Evolutionary conservation across 2,797 vertebrate species (phyloP), one percentile per base, ranked within the genome.

Genomic region (Loriculus beryllinus): DNA sequence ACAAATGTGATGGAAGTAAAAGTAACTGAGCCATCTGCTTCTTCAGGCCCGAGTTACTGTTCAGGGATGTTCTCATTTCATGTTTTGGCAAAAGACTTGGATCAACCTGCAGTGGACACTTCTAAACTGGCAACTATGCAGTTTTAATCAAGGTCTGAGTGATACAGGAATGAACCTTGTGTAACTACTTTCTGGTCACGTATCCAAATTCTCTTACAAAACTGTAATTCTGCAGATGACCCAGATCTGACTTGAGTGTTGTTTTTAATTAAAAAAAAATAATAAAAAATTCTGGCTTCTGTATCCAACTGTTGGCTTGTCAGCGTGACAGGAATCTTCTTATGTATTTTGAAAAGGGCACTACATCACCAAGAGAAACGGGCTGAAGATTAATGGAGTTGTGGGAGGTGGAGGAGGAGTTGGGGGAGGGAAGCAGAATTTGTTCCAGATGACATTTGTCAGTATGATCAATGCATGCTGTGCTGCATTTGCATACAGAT

Each of bases 391-490:
- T 72, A 88, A 67, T 75, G 47, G 70, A 63, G 33, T 49, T 60
- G 92, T 82, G 72, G 86, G 92, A 95, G 65, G 71, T 57, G 18
- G 68, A 86, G 78, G 52, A 96, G 89, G 80, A 81, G 63, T 12
- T 86, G 70, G 48, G 56, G 81, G 52, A 85, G 75, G 48, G 71
- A 96, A 87, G 51, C 6, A 2, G 70, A 77, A 48, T 77, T 89
- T 2, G 10, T 76, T 93, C 82, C 1, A 3, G 77, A 65, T 86
- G 68, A 68, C 70, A 62, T 96, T 82, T 71, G 68, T 92, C 88
- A 39, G 7, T 64, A 29, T 47, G 91, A 92, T 64, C 84, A 94
- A 95, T 14, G 5, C 37, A 19, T 62, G 45, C 65, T 54, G 45
- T 82, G 47, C 71, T 88, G 51, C 37, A 57, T 68, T 90, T 82